These are phyloP conservation scores for Chiridota heheva DNA, from an alignment of 35 echinoderm and acorn worm genomes.

Conservation along the genomic window DNA sequence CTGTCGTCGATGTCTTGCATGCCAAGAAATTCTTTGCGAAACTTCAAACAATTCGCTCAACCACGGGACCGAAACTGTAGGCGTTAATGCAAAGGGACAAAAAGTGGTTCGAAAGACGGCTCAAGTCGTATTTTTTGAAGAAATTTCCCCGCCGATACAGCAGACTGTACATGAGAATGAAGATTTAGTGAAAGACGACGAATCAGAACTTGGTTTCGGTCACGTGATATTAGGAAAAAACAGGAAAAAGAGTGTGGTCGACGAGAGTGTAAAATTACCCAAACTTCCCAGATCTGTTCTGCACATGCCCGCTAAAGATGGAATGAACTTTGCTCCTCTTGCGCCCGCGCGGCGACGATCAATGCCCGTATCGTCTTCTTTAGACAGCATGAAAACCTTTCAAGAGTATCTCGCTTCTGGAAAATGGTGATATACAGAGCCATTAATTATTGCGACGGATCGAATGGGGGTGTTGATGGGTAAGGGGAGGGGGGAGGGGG, in stretches of 20 bases:
- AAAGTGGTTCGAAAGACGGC: constrained; percentile 54
- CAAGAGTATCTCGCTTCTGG: constrained; percentile 10
- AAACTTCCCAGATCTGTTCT: background rate
- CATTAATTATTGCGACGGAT: no score
- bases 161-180: background rate
- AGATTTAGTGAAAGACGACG: background rate
- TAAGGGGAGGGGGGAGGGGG: no score
- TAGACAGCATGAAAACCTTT: constrained; percentile 20
- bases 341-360: background rate
- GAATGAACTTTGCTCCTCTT: background rate
- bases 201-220: background rate
- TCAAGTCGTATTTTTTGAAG: constrained; percentile 56
- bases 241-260: background rate
- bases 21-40: constrained; percentile 73
- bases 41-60: background rate
- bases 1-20: constrained; percentile 62
- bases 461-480: no score
- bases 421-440: constrained; percentile 1
- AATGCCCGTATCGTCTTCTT: background rate
- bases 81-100: constrained; percentile 3
- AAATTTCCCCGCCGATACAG: background rate
- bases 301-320: no score
- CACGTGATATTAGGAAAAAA: constrained; percentile 1
- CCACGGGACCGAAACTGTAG: background rate
- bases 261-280: constrained; percentile 10